Evolutionary conservation across 2,888 invertebrate genomes (phyloP), one percentile per base, ranked within the genome.

Genomic region (Amorpha juglandis): DNA sequence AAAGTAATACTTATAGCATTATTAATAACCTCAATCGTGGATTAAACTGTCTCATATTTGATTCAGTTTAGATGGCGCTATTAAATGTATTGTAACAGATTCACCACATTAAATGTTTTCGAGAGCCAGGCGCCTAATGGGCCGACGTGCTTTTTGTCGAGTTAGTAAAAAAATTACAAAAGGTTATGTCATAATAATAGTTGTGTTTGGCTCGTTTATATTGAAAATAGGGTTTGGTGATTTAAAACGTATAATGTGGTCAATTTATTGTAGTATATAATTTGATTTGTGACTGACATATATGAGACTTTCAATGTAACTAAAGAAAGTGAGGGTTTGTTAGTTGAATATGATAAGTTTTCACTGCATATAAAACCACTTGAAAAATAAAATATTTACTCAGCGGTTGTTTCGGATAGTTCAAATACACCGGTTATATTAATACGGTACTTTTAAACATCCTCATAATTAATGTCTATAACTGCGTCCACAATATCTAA

Each of bases 101-200:
- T 58, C 58, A 58, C 42, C 58, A 58, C 58, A 58, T 58, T 58
- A 58, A 58, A 58, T 19, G 38, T 55, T 58, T 42, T 58, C 9
- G 42, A 19, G 38, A 58, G 38, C 19, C 38, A 58, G 58, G 58
- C 58, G 58, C 58, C 58, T 58, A 58, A 58, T 38, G 58, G 58
- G 42, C 58, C 19, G 58, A 58, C 58, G 38, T 58, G 19, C 58
- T 58, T 58, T 58, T 58, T 58, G 58, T 38, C 11, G 12, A 58
- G 50, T 50, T 50, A 1, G 42, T 19, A 58, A 38, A 27, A 55
- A 55, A 55, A 58, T 6, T 19, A 42, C 42, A 42, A 58, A 58
- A 58, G 58, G 19, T 58, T 58, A 19, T 58, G 58, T 19, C 38
- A 21, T 58, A 58, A 35, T 55, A 58, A 58, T 42, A 58, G 58